A percentile compares a stretch with the other conserved stretches of the same genome.
Conservation (phyloP, 2,797 vertebrate genomes). For the Cyprinella venusta region DNA sequence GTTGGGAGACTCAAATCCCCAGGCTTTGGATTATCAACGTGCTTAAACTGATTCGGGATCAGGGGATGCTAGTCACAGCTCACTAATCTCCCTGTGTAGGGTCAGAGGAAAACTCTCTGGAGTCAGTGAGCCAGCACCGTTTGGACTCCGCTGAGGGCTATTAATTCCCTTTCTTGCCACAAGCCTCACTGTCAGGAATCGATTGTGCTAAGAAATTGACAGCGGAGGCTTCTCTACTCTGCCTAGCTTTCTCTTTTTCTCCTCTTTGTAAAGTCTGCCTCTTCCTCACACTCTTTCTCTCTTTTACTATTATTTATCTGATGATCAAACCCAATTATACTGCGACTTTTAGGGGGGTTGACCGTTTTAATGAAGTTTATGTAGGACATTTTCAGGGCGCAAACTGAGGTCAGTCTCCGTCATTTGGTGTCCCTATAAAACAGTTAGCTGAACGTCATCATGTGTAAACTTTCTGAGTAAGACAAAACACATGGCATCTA, state of each 20-base stretch:
- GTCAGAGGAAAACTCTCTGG: conserved; percentile 55
- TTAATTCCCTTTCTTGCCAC: conserved; percentile 61
- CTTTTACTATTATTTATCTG: conserved; percentile 11
- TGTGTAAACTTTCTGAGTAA: neutral
- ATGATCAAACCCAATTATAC: neutral
- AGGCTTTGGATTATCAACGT: conserved; percentile 59
- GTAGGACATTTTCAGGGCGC: neutral
- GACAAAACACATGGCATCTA: neutral
- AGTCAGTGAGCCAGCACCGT: conserved; percentile 56
- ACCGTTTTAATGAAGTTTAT: neutral
- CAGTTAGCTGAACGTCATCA: neutral
- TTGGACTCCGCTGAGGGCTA: conserved; percentile 55
- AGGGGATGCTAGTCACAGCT: conserved; percentile 54
- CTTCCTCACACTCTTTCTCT: neutral
- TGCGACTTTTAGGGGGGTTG: neutral
- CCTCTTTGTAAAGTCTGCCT: conserved; percentile 11
- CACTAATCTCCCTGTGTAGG: conserved; percentile 60
- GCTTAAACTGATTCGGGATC: conserved; percentile 57
- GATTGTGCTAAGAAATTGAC: conserved; percentile 59
- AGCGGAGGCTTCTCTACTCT: conserved; percentile 33
- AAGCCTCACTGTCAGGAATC: conserved; percentile 56
- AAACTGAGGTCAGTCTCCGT: neutral
- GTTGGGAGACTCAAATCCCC: conserved; percentile 53
- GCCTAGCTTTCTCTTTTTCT: conserved; percentile 48
- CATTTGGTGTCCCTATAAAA: neutral